Percentiles rank a stretch among this genome's conserved stretches.
These are phyloP conservation scores for Helleia helle DNA, from an alignment of 2,888 invertebrate genomes.

Conservation along the genomic window DNA sequence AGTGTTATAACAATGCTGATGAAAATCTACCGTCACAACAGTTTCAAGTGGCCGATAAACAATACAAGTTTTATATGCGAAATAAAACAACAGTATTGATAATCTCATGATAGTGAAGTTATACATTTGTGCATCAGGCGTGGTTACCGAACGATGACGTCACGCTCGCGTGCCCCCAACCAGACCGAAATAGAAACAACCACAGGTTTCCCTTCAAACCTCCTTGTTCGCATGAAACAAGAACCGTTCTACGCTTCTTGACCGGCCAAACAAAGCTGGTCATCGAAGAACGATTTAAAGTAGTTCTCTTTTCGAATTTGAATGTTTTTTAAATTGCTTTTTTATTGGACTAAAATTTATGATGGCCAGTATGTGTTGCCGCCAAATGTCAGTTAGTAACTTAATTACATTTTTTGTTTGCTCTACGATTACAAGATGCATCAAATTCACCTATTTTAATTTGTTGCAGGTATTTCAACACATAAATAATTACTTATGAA, in stretches of 20 bases:
- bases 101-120: slow-evolving; percentile 41
- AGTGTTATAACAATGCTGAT: slow-evolving; percentile 2
- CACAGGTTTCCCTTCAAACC: slow-evolving; percentile 21
- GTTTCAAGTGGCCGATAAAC: slow-evolving; percentile 4
- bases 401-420: slow-evolving; percentile 34
- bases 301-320: slow-evolving; percentile 54
- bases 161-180: slow-evolving; percentile 47
- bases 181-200: slow-evolving; percentile 24
- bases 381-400: slow-evolving; percentile 47
- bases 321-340: slow-evolving; percentile 67
- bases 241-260: slow-evolving; percentile 20
- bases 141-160: slow-evolving; percentile 66
- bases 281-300: slow-evolving; percentile 26
- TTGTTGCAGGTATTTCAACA: slow-evolving; percentile 32
- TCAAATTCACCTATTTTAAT: slow-evolving; percentile 22
- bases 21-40: slow-evolving; percentile 3
- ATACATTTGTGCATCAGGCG: slow-evolving; percentile 49
- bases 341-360: slow-evolving; percentile 68
- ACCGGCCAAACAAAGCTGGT: slow-evolving; percentile 29
- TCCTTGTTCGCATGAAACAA: slow-evolving; percentile 26
- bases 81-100: slow-evolving; percentile 34
- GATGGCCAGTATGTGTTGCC: slow-evolving; percentile 46
- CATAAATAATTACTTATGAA: slow-evolving; percentile 17
- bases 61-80: slow-evolving; percentile 21
- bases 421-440: slow-evolving; percentile 23